Evolutionary conservation across 2,797 vertebrate species (phyloP).

Genomic region (Melopsittacus undulatus): DNA sequence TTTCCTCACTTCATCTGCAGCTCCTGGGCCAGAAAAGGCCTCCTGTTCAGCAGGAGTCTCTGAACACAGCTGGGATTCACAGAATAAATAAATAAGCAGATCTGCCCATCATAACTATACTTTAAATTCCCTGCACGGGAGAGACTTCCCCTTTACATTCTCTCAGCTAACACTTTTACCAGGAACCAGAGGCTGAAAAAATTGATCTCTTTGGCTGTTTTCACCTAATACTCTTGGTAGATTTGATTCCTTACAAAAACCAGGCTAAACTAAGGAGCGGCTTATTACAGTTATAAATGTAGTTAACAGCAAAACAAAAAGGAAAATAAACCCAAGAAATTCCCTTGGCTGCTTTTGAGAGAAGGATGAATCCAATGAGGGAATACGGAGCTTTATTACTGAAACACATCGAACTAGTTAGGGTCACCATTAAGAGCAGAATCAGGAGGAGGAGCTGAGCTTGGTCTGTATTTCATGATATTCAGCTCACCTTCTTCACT

Average conservation of each 20-base stretch:
- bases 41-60: neutral
- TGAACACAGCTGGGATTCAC: constrained; percentile 49
- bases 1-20: constrained; percentile 2
- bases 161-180: constrained; percentile 56
- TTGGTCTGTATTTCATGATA: neutral
- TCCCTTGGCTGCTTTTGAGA: neutral
- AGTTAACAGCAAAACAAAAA: neutral
- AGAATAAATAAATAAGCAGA: constrained; percentile 57
- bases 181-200: constrained; percentile 65
- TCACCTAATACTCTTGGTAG: constrained; percentile 60
- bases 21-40: neutral
- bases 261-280: constrained; percentile 4
- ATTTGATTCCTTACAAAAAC: constrained; percentile 55
- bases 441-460: neutral
- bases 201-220: constrained; percentile 67
- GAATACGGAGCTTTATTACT: neutral
- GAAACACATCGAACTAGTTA: neutral
- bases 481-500: constrained; percentile 61
- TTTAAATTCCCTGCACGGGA: constrained; percentile 64
- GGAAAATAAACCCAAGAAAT: neutral
- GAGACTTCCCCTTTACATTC: constrained; percentile 62
- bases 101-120: constrained; percentile 50
- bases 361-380: neutral
- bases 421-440: neutral
- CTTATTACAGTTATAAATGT: constrained; percentile 14